These are phyloP conservation scores for Cantharis lateralis DNA, from an alignment of 2,888 invertebrate species.

Conservation along the genomic window DNA sequence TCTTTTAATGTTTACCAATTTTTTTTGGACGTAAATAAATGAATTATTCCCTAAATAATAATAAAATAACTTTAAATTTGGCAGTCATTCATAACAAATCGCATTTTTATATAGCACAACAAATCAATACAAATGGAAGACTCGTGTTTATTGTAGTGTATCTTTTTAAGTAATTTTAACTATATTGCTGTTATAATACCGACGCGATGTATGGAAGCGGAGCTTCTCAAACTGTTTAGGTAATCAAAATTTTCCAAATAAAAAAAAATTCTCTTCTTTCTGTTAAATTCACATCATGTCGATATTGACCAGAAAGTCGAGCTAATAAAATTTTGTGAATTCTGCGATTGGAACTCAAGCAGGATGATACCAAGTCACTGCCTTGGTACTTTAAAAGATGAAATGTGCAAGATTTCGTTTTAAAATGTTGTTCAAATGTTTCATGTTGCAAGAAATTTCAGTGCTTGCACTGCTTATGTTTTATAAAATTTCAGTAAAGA, in stretches of 20 bases:
- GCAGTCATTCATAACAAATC: neutral
- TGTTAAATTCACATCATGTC: too few species aligned
- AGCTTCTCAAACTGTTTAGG: neutral
- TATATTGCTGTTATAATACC: neutral
- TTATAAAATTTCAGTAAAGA: too few species aligned
- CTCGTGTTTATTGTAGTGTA: slow-evolving; percentile 2
- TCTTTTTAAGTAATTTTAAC: neutral
- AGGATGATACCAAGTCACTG: too few species aligned
- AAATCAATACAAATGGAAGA: slow-evolving; percentile 4
- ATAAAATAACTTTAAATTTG: neutral
- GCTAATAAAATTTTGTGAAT: too few species aligned
- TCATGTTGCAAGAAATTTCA: too few species aligned
- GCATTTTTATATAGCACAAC: neutral
- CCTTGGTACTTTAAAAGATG: too few species aligned
- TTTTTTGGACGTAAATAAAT: neutral
- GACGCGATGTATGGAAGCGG: neutral
- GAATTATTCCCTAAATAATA: neutral
- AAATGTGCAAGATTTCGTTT: too few species aligned
- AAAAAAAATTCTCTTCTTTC: too few species aligned
- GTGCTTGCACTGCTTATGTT: too few species aligned
- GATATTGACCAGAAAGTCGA: too few species aligned
- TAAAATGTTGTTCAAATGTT: too few species aligned
- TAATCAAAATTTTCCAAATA: neutral
- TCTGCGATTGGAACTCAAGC: too few species aligned
- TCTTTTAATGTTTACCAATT: neutral